Base-by-base conservation (phyloP, 2,888 invertebrate species). In the Acleris emargana region DNA sequence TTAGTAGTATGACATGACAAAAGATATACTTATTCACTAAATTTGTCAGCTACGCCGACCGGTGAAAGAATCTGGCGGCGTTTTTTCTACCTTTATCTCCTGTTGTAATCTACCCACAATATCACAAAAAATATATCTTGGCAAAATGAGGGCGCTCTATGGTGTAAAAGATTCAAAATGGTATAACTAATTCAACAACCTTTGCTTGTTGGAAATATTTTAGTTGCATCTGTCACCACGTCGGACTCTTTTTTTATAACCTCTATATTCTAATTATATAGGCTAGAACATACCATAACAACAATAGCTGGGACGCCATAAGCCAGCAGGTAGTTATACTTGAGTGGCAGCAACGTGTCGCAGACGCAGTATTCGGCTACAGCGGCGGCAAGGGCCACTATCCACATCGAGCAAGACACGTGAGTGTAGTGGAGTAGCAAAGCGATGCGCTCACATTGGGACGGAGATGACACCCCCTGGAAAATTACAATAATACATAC, bases 391-490 rank as follows among this genome's bases (percentile, higher is more conserved):
- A 95, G 93, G 2, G 94, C 91, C 55, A 95, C 94, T 69, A 96
- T 94, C 96, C 96, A 96, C 82, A 95, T 94, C 0, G 95, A 94
- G 66, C 95, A 94, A 13, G 94, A 93, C 55, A 96, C 89, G 79
- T 96, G 95, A 1, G 95, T 92, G 83, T 96, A 96, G 80, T 96
- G 95, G 9, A 96, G 88, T 3, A 95, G 84, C 9, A 96, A 82
- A 0, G 96, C 95, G 58, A 95, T 94, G 58, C 94, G 91, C 76
- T 95, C 94, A 75, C 96, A 96, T 75, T 94, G 94, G 16, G 94
- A 89, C 32, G 90, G 89, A 38, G 94, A 94, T 68, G 94, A 94
- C 1, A 95, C 94, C 6, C 95, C 95, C 95, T 95, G 80, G 6
- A 3, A 22, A 38, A 50, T 6, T 2, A 28, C 49, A 38, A 38